Evolutionary conservation across 92 coral and sea anemone genomes (phyloP).

Genomic region (Diadumene lineata): DNA sequence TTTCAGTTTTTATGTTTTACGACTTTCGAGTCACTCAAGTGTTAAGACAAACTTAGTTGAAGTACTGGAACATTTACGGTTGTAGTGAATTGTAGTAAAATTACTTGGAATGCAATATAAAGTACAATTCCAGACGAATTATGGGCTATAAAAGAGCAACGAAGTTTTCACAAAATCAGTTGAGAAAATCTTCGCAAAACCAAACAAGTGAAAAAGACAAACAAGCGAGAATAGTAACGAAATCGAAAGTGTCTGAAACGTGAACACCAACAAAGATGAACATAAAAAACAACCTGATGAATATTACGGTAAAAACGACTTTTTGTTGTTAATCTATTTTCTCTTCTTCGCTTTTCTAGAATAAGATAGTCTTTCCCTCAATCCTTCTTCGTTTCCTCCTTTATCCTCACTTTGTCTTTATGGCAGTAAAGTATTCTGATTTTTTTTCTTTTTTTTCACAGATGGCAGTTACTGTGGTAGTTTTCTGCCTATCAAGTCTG

Average conservation of each 20-base stretch:
- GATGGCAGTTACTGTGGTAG: slow-evolving; percentile 8
- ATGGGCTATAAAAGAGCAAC: slow-evolving; percentile 1
- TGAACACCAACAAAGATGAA: not conserved
- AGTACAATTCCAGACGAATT: not conserved
- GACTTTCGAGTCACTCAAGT: too few species aligned
- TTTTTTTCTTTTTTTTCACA: not conserved
- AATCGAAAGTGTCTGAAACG: not conserved
- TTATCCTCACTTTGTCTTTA: too few species aligned
- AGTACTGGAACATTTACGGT: too few species aligned
- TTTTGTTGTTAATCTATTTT: not conserved
- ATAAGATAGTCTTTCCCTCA: too few species aligned
- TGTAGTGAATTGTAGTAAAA: too few species aligned
- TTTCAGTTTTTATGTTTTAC: too few species aligned
- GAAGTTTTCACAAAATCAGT: not conserved
- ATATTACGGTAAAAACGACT: not conserved
- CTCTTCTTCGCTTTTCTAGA: too few species aligned
- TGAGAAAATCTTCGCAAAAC: not conserved
- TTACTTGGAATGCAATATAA: too few species aligned
- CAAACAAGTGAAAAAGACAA: not conserved
- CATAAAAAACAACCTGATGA: not conserved
- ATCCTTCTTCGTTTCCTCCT: too few species aligned
- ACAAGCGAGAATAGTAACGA: not conserved
- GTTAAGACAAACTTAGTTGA: too few species aligned
- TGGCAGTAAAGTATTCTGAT: too few species aligned
- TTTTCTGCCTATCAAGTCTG: slow-evolving; percentile 1